Evolutionary conservation across 2,888 invertebrate genomes (phyloP).

Genomic region (Rhagonycha fulva): DNA sequence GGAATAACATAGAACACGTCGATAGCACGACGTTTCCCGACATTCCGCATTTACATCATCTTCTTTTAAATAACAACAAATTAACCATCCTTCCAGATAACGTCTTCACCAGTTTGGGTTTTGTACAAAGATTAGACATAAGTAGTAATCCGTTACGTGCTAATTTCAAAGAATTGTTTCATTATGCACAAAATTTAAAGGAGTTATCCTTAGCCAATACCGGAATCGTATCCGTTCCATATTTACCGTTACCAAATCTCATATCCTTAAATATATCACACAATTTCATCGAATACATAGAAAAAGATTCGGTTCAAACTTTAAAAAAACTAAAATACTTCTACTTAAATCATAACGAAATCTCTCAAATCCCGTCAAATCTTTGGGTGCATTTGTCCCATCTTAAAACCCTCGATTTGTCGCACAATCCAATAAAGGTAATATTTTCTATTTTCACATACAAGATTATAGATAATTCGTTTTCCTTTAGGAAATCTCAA

Average conservation of each 20-base stretch:
- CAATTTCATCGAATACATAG: constrained; percentile 73
- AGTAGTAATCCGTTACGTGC: constrained; percentile 81
- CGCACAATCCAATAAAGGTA: constrained; percentile 78
- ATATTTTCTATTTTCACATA: constrained; percentile 21
- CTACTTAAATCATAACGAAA: constrained; percentile 76
- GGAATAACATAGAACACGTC: constrained; percentile 82
- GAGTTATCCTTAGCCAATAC: constrained; percentile 77
- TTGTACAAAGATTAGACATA: constrained; percentile 78
- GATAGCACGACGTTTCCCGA: constrained; percentile 87
- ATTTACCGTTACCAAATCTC: constrained; percentile 76
- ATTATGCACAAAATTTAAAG: constrained; percentile 81
- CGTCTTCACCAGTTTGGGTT: constrained; percentile 81
- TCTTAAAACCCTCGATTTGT: constrained; percentile 77
- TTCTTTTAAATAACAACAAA: constrained; percentile 80
- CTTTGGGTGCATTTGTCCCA: constrained; percentile 74
- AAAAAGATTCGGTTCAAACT: constrained; percentile 71
- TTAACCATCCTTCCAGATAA: constrained; percentile 86
- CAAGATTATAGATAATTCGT: constrained; percentile 4
- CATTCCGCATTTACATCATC: constrained; percentile 75
- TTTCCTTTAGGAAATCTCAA: constrained; percentile 64
- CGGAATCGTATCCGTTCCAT: constrained; percentile 77
- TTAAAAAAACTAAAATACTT: constrained; percentile 73
- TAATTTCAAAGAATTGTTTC: constrained; percentile 85
- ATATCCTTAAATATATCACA: constrained; percentile 79
- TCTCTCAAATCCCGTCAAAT: constrained; percentile 74